Conservation (phyloP, 64 coral and sea anemone species). For the Dendrophyllia cribrosa region DNA sequence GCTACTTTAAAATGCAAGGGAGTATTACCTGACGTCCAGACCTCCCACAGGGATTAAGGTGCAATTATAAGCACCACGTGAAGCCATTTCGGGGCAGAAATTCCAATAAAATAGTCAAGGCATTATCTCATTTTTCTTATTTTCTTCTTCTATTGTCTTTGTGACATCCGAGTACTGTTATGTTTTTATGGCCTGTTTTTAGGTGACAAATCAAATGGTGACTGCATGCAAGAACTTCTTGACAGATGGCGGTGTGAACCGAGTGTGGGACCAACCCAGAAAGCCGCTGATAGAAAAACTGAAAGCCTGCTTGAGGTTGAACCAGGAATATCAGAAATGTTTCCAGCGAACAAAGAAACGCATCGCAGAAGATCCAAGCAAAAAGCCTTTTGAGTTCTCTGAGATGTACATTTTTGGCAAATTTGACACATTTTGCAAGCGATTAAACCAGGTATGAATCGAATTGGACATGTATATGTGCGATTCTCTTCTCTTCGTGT, state of each 20-base stretch:
- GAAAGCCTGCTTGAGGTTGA: slow-evolving; percentile 80
- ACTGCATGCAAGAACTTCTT: slow-evolving; percentile 92
- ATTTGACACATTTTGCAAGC: slow-evolving; percentile 88
- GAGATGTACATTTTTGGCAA: slow-evolving; percentile 98
- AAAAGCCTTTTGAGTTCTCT: slow-evolving; percentile 93
- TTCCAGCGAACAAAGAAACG: slow-evolving; percentile 94
- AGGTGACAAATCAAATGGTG: slow-evolving; percentile 99
- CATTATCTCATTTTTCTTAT: not conserved
- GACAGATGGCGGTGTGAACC: slow-evolving; percentile 79
- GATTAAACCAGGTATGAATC: slow-evolving; percentile 77
- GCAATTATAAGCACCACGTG: too few relatives aligned
- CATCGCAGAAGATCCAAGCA: slow-evolving; percentile 75
- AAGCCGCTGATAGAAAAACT: slow-evolving; percentile 87
- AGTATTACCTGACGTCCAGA: too few relatives aligned
- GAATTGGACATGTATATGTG: too few relatives aligned
- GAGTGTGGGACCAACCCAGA: slow-evolving; percentile 91
- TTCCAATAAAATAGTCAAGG: too few relatives aligned
- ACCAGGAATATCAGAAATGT: slow-evolving; percentile 88
- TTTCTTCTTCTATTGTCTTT: too few relatives aligned
- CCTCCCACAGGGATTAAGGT: too few relatives aligned
- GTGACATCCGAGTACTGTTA: not conserved
- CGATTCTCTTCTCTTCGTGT: too few relatives aligned
- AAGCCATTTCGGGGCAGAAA: too few relatives aligned
- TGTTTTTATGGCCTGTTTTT: not conserved
- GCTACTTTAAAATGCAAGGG: too few relatives aligned